Conservation (phyloP, 2,113 vertebrate genomes). For the Calyptomena viridis region DNA sequence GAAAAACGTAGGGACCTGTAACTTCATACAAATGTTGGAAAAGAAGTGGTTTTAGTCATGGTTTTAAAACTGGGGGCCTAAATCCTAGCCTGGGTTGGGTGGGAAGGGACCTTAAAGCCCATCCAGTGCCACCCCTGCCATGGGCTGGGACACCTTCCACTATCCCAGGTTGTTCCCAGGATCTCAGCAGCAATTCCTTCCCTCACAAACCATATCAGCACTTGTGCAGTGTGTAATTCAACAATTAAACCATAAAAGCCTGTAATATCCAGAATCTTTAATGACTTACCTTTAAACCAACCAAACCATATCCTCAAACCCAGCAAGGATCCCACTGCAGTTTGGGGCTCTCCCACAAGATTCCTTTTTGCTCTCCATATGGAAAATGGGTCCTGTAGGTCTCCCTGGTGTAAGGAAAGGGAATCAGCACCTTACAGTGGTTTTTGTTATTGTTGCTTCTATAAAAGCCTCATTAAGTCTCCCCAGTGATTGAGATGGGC, state of each 20-base stretch:
- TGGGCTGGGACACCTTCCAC: background rate
- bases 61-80: background rate
- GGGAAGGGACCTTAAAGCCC: background rate
- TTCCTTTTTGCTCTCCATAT: background rate
- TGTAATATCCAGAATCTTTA: accelerated
- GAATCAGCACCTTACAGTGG: slow-evolving; percentile 25
- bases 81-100: background rate
- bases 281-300: accelerated
- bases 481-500: slow-evolving; percentile 1
- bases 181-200: background rate
- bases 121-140: background rate
- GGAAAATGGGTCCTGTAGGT: background rate
- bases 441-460: slow-evolving; percentile 15
- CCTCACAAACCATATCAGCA: background rate
- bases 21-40: background rate
- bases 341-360: background rate
- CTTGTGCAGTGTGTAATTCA: background rate
- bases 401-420: background rate
- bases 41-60: accelerated
- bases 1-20: background rate
- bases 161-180: accelerated
- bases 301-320: accelerated
- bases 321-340: background rate
- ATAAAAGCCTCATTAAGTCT: slow-evolving; percentile 72
- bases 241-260: background rate